phyloP scores from a whole-genome alignment of 2,797 vertebrate genomes.

The Acrossocheilus fasciatus region DNA sequence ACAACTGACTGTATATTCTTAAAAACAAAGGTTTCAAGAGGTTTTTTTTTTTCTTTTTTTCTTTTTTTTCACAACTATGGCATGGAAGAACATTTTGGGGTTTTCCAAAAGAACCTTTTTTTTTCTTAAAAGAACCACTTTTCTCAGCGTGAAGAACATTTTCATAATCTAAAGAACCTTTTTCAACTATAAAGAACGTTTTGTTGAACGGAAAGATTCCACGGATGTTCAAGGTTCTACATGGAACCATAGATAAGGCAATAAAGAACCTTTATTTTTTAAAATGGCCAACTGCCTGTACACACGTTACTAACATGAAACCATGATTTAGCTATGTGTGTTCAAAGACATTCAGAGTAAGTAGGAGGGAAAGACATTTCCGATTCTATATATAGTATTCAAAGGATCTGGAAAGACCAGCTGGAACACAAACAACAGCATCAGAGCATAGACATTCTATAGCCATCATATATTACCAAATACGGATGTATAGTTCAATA shows the following conservation, averaged over 20 bases:
- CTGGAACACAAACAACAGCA: constrained; percentile 50
- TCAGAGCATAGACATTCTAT: constrained; percentile 36
- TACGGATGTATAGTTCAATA: constrained; percentile 41
- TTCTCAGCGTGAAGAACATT: background rate
- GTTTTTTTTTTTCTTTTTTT: background rate
- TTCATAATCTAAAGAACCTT: background rate
- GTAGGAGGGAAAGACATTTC: constrained; percentile 20
- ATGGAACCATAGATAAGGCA: background rate
- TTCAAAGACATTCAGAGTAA: constrained; percentile 36
- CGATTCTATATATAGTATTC: constrained; percentile 49
- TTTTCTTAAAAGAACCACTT: background rate
- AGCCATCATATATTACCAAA: constrained; percentile 48
- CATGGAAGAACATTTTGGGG: background rate
- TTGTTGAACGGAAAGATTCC: background rate
- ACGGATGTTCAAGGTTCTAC: background rate
- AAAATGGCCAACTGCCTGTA: background rate
- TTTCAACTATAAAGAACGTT: background rate
- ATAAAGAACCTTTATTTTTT: background rate
- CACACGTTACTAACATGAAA: constrained; percentile 13
- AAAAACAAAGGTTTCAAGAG: background rate
- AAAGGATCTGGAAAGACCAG: constrained; percentile 38
- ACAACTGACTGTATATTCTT: background rate
- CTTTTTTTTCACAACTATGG: background rate
- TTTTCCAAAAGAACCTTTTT: background rate
- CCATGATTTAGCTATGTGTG: constrained; percentile 16